Conservation (phyloP, 2,888 invertebrate species). For the Mimachlamys varia region DNA sequence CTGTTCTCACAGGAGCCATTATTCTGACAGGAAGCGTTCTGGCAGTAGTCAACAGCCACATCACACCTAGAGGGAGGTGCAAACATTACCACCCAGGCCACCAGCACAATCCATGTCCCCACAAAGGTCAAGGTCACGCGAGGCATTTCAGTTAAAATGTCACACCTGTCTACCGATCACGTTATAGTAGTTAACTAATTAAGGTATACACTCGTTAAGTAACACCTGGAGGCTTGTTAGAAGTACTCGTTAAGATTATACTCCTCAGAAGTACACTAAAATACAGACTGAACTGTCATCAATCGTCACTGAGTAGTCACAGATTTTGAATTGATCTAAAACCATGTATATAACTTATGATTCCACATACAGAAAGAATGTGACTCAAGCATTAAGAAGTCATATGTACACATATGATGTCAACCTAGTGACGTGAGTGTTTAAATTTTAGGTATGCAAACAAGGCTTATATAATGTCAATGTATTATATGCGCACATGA, state of each 20-base stretch:
- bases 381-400: not conserved
- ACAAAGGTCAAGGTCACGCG: conserved; percentile 37
- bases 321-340: not conserved
- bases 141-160: not conserved
- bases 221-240: not conserved
- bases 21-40: conserved; percentile 64
- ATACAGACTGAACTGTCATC: not conserved
- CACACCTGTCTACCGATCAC: not conserved
- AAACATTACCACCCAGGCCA: conserved; percentile 44
- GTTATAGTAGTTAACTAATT: not conserved
- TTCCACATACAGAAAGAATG: not conserved
- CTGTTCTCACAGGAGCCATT: conserved; percentile 63
- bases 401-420: not conserved
- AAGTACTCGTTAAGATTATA: not conserved
- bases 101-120: conserved; percentile 43
- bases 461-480: not conserved
- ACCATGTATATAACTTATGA: not conserved
- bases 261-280: no score
- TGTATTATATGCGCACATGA: not conserved
- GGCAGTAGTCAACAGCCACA: conserved; percentile 68
- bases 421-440: conserved; percentile 6
- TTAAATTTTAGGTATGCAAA: not conserved
- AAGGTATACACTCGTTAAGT: not conserved
- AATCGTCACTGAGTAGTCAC: not conserved
- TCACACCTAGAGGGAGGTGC: conserved; percentile 65